Evolutionary conservation across 2,888 invertebrate genomes (phyloP).

Genomic region (Camptogramma bilineatum): DNA sequence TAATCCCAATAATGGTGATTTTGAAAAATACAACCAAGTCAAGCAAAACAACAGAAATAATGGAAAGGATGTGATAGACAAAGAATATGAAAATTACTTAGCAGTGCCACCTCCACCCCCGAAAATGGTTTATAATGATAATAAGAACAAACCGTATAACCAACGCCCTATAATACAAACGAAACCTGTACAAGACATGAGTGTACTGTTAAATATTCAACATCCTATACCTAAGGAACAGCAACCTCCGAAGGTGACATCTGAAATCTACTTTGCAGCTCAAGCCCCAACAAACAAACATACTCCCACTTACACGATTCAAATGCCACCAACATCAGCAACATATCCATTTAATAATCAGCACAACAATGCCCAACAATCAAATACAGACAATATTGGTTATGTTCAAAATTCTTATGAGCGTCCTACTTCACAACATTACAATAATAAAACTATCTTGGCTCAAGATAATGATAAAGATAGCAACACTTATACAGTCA

Average conservation of each 20-base stretch:
- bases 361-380: slow-evolving; percentile 44
- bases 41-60: slow-evolving; percentile 62
- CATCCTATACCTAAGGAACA: slow-evolving; percentile 74
- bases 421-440: slow-evolving; percentile 54
- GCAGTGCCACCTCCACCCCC: slow-evolving; percentile 81
- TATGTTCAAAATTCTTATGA: slow-evolving; percentile 57
- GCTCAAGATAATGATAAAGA: slow-evolving; percentile 59
- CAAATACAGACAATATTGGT: slow-evolving; percentile 21
- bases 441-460: slow-evolving; percentile 58
- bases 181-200: slow-evolving; percentile 79
- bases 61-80: slow-evolving; percentile 72
- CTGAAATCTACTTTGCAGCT: slow-evolving; percentile 81
- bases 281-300: slow-evolving; percentile 71
- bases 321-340: slow-evolving; percentile 63
- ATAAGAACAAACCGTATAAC: slow-evolving; percentile 67
- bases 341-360: slow-evolving; percentile 53
- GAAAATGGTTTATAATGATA: slow-evolving; percentile 67
- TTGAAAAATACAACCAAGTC: slow-evolving; percentile 62
- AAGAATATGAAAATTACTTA: slow-evolving; percentile 80
- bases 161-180: slow-evolving; percentile 74
- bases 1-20: slow-evolving; percentile 63
- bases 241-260: slow-evolving; percentile 77
- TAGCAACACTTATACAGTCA: slow-evolving; percentile 66
- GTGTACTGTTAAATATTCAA: slow-evolving; percentile 76
- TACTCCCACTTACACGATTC: slow-evolving; percentile 74